Evolutionary conservation across 2,797 vertebrate genomes (phyloP).

Genomic region (Chaenodraco wilsoni): DNA sequence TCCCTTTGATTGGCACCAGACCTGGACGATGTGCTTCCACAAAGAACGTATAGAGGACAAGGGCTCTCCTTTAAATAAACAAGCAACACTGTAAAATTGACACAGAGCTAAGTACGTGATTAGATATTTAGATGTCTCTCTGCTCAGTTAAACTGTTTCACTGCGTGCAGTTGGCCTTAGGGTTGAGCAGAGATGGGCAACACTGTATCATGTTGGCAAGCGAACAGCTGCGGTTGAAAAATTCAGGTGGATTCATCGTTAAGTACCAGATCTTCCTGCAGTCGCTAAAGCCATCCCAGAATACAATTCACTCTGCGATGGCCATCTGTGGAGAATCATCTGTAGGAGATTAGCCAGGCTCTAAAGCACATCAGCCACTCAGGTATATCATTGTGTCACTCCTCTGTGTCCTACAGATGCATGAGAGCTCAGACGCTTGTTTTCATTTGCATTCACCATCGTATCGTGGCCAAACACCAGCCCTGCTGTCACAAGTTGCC

Average conservation of each 20-base stretch:
- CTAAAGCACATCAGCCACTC: constrained; percentile 36
- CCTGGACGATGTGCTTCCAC: constrained; percentile 46
- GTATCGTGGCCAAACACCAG: constrained; percentile 21
- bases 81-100: constrained; percentile 27
- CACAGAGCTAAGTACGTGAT: constrained; percentile 13
- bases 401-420: constrained; percentile 22
- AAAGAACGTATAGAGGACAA: constrained; percentile 31
- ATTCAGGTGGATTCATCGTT: constrained; percentile 41
- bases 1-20: constrained; percentile 52
- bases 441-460: constrained; percentile 32
- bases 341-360: constrained; percentile 28
- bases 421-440: constrained; percentile 18
- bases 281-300: constrained; percentile 12
- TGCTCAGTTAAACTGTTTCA: background rate
- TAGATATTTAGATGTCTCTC: constrained; percentile 2
- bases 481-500: constrained; percentile 34
- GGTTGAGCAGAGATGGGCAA: background rate
- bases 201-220: constrained; percentile 4
- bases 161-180: background rate
- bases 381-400: constrained; percentile 25
- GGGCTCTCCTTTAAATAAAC: constrained; percentile 30
- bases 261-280: constrained; percentile 22
- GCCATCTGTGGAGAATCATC: constrained; percentile 39
- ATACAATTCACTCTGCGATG: background rate
- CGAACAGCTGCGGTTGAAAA: constrained; percentile 14